Conservation (phyloP, 2,888 invertebrate species). For the Matsumyia berberina region DNA sequence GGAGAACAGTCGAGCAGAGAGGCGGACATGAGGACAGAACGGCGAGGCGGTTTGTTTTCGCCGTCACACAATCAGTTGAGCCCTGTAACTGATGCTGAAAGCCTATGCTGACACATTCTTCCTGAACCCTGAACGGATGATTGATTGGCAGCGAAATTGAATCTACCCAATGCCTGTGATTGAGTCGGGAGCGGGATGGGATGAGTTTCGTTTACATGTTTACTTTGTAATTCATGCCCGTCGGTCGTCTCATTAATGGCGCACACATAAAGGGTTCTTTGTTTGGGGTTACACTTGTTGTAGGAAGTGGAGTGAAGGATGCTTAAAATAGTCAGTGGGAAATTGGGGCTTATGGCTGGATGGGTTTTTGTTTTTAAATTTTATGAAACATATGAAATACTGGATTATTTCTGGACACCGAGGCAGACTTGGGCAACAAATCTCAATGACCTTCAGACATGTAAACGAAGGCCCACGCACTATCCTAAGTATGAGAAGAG, state of each 20-base stretch:
- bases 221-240: conserved; percentile 61
- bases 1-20: conserved; percentile 55
- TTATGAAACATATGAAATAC: too few species aligned
- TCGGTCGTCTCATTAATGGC: conserved; percentile 17
- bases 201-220: conserved; percentile 68
- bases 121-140: conserved; percentile 71
- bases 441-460: too few species aligned
- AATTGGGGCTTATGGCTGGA: neutral
- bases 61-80: conserved; percentile 31
- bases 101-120: conserved; percentile 74
- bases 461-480: too few species aligned
- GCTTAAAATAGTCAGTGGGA: neutral
- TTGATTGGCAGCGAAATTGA: conserved; percentile 76
- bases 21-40: conserved; percentile 61
- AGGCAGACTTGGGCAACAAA: too few species aligned
- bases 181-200: conserved; percentile 38
- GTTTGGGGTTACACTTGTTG: conserved; percentile 51
- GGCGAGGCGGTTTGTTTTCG: conserved; percentile 73
- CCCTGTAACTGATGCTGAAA: conserved; percentile 69
- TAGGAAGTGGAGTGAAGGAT: conserved; percentile 30
- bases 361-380: too few species aligned
- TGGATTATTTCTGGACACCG: too few species aligned
- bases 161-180: conserved; percentile 56
- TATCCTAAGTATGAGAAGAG: too few species aligned
- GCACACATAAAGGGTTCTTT: conserved; percentile 47